Base-by-base conservation (phyloP, 2,797 vertebrate species). In the Chaenodraco wilsoni region DNA sequence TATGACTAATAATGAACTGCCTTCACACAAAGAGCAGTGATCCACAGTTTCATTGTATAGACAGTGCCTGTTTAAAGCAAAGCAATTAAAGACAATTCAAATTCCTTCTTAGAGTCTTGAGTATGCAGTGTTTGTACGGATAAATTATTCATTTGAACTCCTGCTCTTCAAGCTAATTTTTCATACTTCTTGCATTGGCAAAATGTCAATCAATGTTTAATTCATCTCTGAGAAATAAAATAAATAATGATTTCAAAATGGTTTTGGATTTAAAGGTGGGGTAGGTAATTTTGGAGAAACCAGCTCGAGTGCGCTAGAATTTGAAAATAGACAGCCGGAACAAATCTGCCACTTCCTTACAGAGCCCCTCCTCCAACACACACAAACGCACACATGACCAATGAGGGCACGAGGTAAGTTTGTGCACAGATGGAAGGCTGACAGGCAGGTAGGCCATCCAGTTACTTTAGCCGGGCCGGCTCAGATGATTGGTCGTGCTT, bases 81-180 rank as follows among this genome's bases (percentile, higher is more conserved):
- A 74, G 65, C 73, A 74, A 82, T 84, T 86, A 63, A 77, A 82
- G 69, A 69, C 84, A 85, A 90, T 90, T 88, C 83, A 74, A 79
- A 81, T 74, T 78, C 45, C 78, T 81, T 82, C 68, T 76, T 49
- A 56, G 70, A 82, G 68, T 74, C 82, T 88, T 76, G 69, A 88
- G 78, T 76, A 61, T 72, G 65, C 83, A 82, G 72, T 86, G 81
- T 91, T 86, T 88, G 83, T 48, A 59, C 78, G 72, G 84, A 92
- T 92, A 82, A 84, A 92, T 91, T 88, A 91, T 92, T 93, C 72
- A 92, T 90, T 85, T 86, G 64, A 88, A 90, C 83, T 82, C 51
- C 33, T 81, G 72, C 85, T 88, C 76, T 84, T 86, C 81, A 81
- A 82, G 75, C 84, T 86, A 83, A 91, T 91, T 89, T 91, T 83